Percentiles rank a stretch among this genome's conserved stretches.
Conservation (phyloP, 2,888 invertebrate genomes). For the Drosophila parthenogenetica region DNA sequence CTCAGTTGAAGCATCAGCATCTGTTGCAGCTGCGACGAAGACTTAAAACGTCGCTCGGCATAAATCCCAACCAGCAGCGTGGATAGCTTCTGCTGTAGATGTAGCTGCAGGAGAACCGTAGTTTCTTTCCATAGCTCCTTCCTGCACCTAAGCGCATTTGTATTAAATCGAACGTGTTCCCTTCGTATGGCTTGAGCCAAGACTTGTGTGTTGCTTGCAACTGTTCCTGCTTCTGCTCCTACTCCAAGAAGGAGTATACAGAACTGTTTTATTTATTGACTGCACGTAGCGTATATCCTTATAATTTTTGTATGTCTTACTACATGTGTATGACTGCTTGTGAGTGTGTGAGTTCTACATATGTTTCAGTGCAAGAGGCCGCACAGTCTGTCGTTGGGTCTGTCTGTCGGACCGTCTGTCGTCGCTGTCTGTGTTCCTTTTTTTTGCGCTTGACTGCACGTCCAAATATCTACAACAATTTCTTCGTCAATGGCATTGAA, state of each 20-base stretch:
- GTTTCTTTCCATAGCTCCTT: neutral
- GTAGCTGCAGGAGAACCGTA: neutral
- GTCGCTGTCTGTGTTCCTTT: conserved; percentile 59
- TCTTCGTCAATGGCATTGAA: conserved; percentile 65
- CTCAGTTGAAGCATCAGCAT: conserved; percentile 46
- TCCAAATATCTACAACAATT: conserved; percentile 77
- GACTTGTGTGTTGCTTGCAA: conserved; percentile 32
- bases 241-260: conserved; percentile 55
- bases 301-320: conserved; percentile 76
- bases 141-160: conserved; percentile 69
- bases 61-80: conserved; percentile 57
- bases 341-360: conserved; percentile 52
- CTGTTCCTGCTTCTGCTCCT: conserved; percentile 24
- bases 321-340: conserved; percentile 8
- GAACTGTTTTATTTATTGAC: conserved; percentile 80
- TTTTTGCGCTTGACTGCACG: conserved; percentile 73
- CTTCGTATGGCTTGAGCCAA: conserved; percentile 49
- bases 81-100: conserved; percentile 2
- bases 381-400: conserved; percentile 26
- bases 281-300: conserved; percentile 78
- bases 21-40: conserved; percentile 72
- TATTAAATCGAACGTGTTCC: conserved; percentile 78
- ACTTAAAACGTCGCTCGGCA: conserved; percentile 70
- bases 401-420: conserved; percentile 55
- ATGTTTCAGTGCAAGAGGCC: conserved; percentile 50